Conservation (phyloP, 2,113 vertebrate genomes). For the Oryzias javanicus region DNA sequence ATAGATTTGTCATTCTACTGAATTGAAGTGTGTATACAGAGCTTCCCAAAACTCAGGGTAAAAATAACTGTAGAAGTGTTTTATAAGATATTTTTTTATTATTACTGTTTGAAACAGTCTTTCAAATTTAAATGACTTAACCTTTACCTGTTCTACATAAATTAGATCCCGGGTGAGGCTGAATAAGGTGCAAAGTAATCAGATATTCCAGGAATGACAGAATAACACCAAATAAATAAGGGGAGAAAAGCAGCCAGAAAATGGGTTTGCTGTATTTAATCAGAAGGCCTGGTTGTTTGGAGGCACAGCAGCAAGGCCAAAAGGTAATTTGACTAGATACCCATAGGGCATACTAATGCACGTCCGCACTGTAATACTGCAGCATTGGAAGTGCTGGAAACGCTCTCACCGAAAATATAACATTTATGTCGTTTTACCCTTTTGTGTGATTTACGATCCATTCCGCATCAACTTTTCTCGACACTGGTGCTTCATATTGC, state of each 20-base stretch:
- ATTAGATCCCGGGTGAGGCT: constrained; percentile 33
- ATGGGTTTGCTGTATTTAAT: constrained; percentile 58
- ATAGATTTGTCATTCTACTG: no score
- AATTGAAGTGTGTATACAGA: no score
- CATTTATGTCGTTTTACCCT: constrained; percentile 33
- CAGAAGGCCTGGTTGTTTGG: constrained; percentile 60
- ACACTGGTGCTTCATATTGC: constrained; percentile 28
- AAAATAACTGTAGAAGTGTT: no score
- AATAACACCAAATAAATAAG: constrained; percentile 19
- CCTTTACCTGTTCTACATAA: constrained; percentile 27
- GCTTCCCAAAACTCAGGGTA: no score
- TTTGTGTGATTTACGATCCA: constrained; percentile 18
- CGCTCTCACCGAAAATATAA: constrained; percentile 35
- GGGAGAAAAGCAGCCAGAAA: constrained; percentile 26
- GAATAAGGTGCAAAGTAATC: constrained; percentile 23
- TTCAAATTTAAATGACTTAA: constrained; percentile 12
- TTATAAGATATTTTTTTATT: constrained; percentile 9
- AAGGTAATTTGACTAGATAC: constrained; percentile 65
- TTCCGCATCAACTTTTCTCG: constrained; percentile 15
- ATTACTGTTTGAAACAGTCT: constrained; percentile 20
- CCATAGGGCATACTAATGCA: constrained; percentile 66
- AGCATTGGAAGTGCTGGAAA: constrained; percentile 38
- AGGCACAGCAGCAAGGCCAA: constrained; percentile 44
- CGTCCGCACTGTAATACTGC: constrained; percentile 44
- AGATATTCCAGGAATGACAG: constrained; percentile 25